Base-by-base conservation (phyloP, 2,113 vertebrate species). In the Ptychochromis oligacanthus region DNA sequence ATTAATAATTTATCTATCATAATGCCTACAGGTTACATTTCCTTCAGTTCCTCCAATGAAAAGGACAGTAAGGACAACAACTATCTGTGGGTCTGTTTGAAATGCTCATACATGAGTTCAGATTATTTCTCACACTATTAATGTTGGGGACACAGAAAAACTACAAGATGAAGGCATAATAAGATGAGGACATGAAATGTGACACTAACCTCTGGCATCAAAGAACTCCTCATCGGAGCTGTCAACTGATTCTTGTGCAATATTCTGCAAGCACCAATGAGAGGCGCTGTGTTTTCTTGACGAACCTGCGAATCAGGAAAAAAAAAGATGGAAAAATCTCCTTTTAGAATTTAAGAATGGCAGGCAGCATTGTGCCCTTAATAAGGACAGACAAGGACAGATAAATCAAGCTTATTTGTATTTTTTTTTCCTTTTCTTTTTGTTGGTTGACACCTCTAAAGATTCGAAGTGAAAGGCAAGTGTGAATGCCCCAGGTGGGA, bases 191-290 rank as follows among this genome's bases (percentile, higher is more conserved):
- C 74, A 85, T 36, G 13, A 58, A 85, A 80, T 72, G 28, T 59
- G 36, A 75, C 54, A 96, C 97, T 94, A 91, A 99, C 98, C 98
- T 97, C 97, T 95, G 0, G 98, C 98, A 86, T 99, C 98, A 10
- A 99, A 99, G 96, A 99, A 99, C 94, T 99, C 98, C 87, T 99
- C 98, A 78, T 99, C 98, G 0, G 98, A 99, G 94, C 98, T 99
- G 91, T 98, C 98, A 18, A 98, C 97, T 0, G 98, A 98, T 89
- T 99, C 97, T 4, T 96, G 96, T 24, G 97, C 95, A 77, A 97
- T 95, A n/a, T 96, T 96, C 93, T 96, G 97, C 94, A 97, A 93
- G 89, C 96, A 97, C 97, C 97, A 97, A 80, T 96, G 97, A 81
- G 96, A 40, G 49, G 95, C 90, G 79, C 96, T 96, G 84, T 96